A percentile compares a stretch with the other conserved stretches of the same genome.
These are phyloP conservation scores for Rhagoletis pomonella DNA, from an alignment of 1,140 invertebrate species.

Conservation along the genomic window DNA sequence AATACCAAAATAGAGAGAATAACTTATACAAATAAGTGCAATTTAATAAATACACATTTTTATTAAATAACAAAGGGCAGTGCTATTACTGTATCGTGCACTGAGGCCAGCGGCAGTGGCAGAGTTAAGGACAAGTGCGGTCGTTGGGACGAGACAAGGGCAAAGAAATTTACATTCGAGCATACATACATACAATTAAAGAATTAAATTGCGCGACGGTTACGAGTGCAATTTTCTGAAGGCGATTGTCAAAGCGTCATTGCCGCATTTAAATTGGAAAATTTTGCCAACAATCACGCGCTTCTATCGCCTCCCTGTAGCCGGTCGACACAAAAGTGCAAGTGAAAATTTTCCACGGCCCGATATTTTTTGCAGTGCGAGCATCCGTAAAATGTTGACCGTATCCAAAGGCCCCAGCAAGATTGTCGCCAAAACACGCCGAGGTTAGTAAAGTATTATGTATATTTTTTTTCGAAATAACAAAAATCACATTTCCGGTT, in stretches of 20 bases:
- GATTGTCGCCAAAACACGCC: slow-evolving; percentile 88
- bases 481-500: slow-evolving; percentile 6
- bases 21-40: not conserved
- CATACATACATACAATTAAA: slow-evolving; percentile 36
- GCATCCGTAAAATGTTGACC: slow-evolving; percentile 82
- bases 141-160: slow-evolving; percentile 26
- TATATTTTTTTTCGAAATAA: not conserved
- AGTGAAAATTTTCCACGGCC: not conserved
- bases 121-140: slow-evolving; percentile 22
- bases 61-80: slow-evolving; percentile 36
- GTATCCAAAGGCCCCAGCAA: slow-evolving; percentile 89
- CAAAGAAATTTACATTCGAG: no score
- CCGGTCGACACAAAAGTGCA: not conserved
- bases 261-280: slow-evolving; percentile 17
- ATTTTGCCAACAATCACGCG: not conserved
- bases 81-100: not conserved
- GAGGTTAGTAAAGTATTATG: slow-evolving; percentile 81
- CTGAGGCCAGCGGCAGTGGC: not conserved
- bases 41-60: not conserved
- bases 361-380: not conserved
- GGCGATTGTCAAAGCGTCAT: not conserved
- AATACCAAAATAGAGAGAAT: not conserved
- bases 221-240: slow-evolving; percentile 40
- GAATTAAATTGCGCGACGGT: slow-evolving; percentile 32
- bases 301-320: not conserved